These are phyloP conservation scores for Nematopogon swammerdamellus DNA, from an alignment of 2,888 invertebrate species.

Conservation along the genomic window DNA sequence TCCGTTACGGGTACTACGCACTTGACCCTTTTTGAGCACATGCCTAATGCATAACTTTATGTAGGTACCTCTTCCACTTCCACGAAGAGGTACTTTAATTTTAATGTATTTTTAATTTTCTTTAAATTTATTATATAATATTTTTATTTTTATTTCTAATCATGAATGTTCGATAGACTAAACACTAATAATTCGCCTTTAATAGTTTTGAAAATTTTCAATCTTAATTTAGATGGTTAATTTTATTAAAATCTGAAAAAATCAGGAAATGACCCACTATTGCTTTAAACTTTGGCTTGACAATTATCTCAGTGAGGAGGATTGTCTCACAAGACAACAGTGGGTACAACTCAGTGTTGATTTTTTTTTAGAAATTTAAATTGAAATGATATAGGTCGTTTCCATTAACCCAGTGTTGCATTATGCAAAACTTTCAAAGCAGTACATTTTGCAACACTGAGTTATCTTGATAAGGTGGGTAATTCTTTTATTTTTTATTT, in stretches of 20 bases:
- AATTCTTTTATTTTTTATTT: not conserved
- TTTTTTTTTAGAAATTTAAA: not conserved
- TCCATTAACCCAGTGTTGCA: not conserved
- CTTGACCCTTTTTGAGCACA: no score
- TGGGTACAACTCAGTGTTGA: no score
- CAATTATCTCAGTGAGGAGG: not conserved
- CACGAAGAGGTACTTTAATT: not conserved
- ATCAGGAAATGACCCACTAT: not conserved
- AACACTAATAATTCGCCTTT: not conserved
- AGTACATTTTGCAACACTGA: not conserved
- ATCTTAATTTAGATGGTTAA: not conserved
- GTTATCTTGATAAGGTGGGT: not conserved
- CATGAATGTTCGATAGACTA: not conserved
- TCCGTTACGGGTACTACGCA: no score
- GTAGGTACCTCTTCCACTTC: no score
- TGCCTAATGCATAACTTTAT: no score
- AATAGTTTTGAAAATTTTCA: not conserved
- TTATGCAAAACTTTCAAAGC: not conserved
- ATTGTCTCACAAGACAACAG: not conserved
- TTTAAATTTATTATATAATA: not conserved
- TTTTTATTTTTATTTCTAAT: not conserved
- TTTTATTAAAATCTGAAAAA: not conserved
- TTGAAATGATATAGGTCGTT: not conserved
- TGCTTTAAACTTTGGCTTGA: not conserved
- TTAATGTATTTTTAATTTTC: not conserved